Base-by-base conservation (phyloP, 2,888 invertebrate species). In the Scrobipalpa costella region DNA sequence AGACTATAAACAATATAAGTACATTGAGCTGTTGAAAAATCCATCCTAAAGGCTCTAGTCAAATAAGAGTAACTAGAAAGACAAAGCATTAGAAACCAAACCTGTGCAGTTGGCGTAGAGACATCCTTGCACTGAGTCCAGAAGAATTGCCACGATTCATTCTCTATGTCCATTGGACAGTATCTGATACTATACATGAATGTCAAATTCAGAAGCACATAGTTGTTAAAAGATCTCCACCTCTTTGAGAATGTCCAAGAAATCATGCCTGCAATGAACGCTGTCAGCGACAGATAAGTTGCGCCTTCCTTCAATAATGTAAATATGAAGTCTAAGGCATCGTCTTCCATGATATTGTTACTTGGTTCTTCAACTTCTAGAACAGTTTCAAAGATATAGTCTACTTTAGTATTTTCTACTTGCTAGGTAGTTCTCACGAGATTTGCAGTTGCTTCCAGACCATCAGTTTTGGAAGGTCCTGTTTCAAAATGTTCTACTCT, bases 191-290 rank as follows among this genome's bases (percentile, higher is more conserved):
- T 6, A 19, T 50, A 50, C 7, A 50, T 7, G 11, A 19, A 21
- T 21, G 50, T 50, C 21, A 50, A 50, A 11, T 50, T 50, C 9
- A 50, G 50, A 50, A 50, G 19, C 11, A 50, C 19, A 11, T 50
- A 50, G 21, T 50, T 50, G 9, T 50, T 7, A 2, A 50, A 50
- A 9, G 50, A 19, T 19, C 50, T 50, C 50, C 50, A 50, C 19
- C 19, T 50, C 3, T 1, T 19, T 21, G 19, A 17, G 50, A 19
- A 50, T 3, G 5, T 3, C 50, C 50, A 50, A 7, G 50, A 11
- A 9, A 50, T 19, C 50, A 50, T 9, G 11, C 50, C 50, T 7
- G 11, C 7, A 2, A 11, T 19, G 21, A 50, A 50, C 1, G 50
- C 50, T 19, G 50, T 9, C 19, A 11, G 11, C 21, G 50, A 50